Conservation (phyloP, 2,113 vertebrate species). For the Myrmophylax atrothorax region DNA sequence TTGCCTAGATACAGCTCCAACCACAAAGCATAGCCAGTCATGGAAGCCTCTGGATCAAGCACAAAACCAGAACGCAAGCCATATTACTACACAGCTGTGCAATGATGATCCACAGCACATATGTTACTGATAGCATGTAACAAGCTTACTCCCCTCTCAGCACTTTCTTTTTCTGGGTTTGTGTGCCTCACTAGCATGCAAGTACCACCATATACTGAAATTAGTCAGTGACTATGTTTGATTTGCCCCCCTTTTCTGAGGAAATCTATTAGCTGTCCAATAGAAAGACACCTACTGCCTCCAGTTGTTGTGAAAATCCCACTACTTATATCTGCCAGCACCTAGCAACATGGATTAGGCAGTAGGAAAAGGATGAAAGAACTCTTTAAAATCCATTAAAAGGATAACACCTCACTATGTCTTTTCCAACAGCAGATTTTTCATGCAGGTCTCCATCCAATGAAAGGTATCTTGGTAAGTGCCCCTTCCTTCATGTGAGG, state of each 20-base stretch:
- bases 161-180: background rate
- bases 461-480: background rate
- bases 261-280: background rate
- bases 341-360: background rate
- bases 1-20: background rate
- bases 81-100: accelerated
- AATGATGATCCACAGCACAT: background rate
- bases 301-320: background rate
- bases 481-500: accelerated
- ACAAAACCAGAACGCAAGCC: background rate
- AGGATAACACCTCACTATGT: background rate
- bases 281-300: background rate
- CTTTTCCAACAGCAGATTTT: background rate
- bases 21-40: background rate
- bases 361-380: background rate
- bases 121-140: background rate
- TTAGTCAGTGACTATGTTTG: background rate
- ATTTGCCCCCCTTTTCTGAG: background rate
- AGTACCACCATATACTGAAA: background rate
- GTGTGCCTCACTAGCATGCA: background rate
- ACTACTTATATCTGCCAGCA: background rate
- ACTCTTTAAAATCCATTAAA: background rate
- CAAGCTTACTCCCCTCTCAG: background rate
- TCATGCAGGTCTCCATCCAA: background rate
- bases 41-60: background rate